A percentile compares a stretch with the other conserved stretches of the same genome.
Evolutionary conservation across 2,888 invertebrate genomes (phyloP).

Genomic region (Bellardia pandia): DNA sequence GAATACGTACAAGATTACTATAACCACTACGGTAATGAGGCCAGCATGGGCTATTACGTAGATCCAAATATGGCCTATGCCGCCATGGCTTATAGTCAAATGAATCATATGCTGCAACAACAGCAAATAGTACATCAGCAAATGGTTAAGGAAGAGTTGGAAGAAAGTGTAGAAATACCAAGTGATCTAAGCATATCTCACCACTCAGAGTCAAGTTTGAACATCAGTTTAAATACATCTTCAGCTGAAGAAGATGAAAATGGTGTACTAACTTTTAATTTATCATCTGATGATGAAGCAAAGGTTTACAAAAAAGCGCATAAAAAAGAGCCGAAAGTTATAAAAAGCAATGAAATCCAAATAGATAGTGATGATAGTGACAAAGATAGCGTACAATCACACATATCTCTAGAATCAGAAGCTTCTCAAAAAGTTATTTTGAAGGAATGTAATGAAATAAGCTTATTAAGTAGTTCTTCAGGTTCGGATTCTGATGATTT

Average conservation of each 20-base stretch:
- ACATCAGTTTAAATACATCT: conserved; percentile 57
- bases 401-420: conserved; percentile 61
- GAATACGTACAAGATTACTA: conserved; percentile 63
- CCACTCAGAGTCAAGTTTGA: conserved; percentile 59
- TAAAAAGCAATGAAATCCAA: background rate
- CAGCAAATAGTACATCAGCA: conserved; percentile 32
- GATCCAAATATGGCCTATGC: conserved; percentile 67
- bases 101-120: conserved; percentile 65
- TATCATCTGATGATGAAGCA: conserved; percentile 75
- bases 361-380: conserved; percentile 20
- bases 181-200: conserved; percentile 68
- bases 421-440: background rate
- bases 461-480: conserved; percentile 57
- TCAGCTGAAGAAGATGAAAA: conserved; percentile 71
- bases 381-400: conserved; percentile 53
- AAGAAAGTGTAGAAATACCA: conserved; percentile 44
- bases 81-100: conserved; percentile 76
- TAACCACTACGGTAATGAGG: conserved; percentile 53
- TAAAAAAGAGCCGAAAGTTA: background rate
- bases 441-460: conserved; percentile 11
- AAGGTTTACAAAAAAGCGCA: background rate
- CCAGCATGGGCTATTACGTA: conserved; percentile 55
- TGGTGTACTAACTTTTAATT: conserved; percentile 76
- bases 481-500: conserved; percentile 52
- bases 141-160: conserved; percentile 33